Base-by-base conservation (phyloP, 1,140 invertebrate species). In the Drosophila sulfurigaster region DNA sequence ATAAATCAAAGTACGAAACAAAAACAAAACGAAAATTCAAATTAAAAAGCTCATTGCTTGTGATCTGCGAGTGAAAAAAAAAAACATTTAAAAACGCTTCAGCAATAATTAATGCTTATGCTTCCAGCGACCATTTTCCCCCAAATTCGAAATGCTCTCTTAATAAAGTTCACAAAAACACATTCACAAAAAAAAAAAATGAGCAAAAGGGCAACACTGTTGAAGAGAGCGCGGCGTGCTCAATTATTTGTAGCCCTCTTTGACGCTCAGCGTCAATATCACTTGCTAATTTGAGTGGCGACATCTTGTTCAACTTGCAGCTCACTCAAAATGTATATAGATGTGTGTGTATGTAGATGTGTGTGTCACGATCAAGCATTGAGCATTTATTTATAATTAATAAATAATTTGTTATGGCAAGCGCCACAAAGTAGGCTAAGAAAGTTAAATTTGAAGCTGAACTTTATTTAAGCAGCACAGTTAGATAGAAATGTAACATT, bases 361-460 rank as follows among this genome's bases (percentile, higher is more conserved):
- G 5, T 38, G 32, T 38, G 5, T 35, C 5, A 13, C 11, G 51
- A 54, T 30, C 25, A 3, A n/a, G 10, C 35, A 30, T 5, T 51
- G 20, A n/a, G 49, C 7, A 51, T 51, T 51, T 51, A 51, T 51
- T 20, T 20, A 28, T 51, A 51, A 51, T 46, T 13, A 46, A 15
- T 15, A 11, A 46, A 15, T 46, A 15, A 46, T 6, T 20, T 46
- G n/a, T 13, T 8, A 51, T 2, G 16, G 16, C 11, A 15, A 13
- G 20, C 20, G 57, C 57, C 41, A 11, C 15, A 35, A 62, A 62
- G 45, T 48, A 62, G 28, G 13, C 45, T 49, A 60, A 10, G 25
- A 30, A 46, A 59, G 30, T 28, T 25, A 3, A 25, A 4, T 3
- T 25, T 25, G 3, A 25, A 25, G 3, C 20, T 25, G 20, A 25